These are phyloP conservation scores for Xiphophorus maculatus DNA, from an alignment of 2,113 vertebrate species.

Conservation along the genomic window DNA sequence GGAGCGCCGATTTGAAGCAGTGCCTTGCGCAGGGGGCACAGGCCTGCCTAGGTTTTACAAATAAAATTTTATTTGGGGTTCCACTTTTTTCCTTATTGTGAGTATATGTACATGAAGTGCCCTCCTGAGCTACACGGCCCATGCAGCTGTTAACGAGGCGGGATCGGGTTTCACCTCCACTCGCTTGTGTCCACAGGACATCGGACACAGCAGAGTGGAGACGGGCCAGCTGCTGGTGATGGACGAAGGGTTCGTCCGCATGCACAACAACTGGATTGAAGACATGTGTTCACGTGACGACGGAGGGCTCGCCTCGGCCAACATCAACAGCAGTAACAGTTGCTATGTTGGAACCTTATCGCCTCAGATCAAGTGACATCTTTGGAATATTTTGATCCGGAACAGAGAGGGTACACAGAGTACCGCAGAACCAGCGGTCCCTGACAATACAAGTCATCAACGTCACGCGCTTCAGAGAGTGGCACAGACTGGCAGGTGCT, in stretches of 20 bases:
- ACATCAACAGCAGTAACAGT: constrained; percentile 52
- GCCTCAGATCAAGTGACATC: constrained; percentile 46
- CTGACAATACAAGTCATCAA: constrained; percentile 43
- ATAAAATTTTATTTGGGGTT: constrained; percentile 55
- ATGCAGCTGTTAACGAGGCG: constrained; percentile 60
- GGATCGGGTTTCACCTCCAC: constrained; percentile 47
- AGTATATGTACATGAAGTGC: constrained; percentile 4
- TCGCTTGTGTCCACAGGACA: constrained; percentile 29
- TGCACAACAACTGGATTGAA: constrained; percentile 44
- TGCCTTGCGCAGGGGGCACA: constrained; percentile 43
- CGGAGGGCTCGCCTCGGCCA: constrained; percentile 10
- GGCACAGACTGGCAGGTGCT: constrained; percentile 11
- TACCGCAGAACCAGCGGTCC: not conserved
- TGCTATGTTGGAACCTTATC: constrained; percentile 47
- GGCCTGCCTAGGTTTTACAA: constrained; percentile 19
- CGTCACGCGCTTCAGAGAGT: constrained; percentile 4
- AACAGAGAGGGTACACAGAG: not conserved
- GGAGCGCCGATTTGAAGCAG: constrained; percentile 45
- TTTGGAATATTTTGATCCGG: constrained; percentile 41
- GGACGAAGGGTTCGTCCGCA: constrained; percentile 37
- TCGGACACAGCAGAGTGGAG: constrained; percentile 3
- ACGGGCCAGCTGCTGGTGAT: constrained; percentile 61
- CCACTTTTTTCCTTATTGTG: constrained; percentile 15
- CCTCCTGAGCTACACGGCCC: constrained; percentile 23
- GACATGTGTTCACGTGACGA: constrained; percentile 30